Base-by-base conservation (phyloP, 2,888 invertebrate species). In the Heliconius cydno region DNA sequence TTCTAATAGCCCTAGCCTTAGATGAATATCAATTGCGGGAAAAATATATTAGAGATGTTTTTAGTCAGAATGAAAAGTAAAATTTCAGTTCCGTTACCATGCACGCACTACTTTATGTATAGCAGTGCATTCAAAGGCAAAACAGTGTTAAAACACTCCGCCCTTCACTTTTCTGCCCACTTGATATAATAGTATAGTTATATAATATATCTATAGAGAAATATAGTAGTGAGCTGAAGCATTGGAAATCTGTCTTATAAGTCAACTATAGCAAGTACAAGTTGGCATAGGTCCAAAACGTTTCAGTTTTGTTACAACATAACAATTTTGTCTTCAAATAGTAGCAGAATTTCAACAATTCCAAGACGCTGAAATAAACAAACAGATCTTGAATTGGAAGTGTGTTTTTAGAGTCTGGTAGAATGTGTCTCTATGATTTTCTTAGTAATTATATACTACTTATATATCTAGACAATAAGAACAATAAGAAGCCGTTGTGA, bases 301-400 rank as follows among this genome's bases (percentile, higher is more conserved):
- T 75, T 75, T 75, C 74, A 63, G 74, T 75, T 75, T 75, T 75
- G 74, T 75, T 75, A 65, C 74, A 75, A 75, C 73, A 73, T 73
- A 73, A 73, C 65, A 65, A 75, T 75, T 75, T 63, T 75, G 63
- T 75, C 74, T 75, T 65, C 74, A 75, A 75, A 75, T 75, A 75
- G 25, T 75, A 60, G n/a, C 63, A 73, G 34, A 60, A 34, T 73
- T 73, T 60, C 73, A 57, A 73, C 57, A 57, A 73, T 75, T 65
- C 41, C 65, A 63, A 75, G 65, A 41, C 22, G 38, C 38, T 63
- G 63, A 63, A 63, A n/a, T 72, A 72, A 57, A 72, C 72, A 72
- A 72, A 30, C 28, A 22, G 34, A 57, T 57, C 57, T 73, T 57
- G 57, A 73, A 60, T 73, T 34, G 73, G 60, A 57, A 34, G 25